These are phyloP conservation scores for Solenodon paradoxus DNA, from an alignment of 2,113 vertebrate species.

Conservation along the genomic window DNA sequence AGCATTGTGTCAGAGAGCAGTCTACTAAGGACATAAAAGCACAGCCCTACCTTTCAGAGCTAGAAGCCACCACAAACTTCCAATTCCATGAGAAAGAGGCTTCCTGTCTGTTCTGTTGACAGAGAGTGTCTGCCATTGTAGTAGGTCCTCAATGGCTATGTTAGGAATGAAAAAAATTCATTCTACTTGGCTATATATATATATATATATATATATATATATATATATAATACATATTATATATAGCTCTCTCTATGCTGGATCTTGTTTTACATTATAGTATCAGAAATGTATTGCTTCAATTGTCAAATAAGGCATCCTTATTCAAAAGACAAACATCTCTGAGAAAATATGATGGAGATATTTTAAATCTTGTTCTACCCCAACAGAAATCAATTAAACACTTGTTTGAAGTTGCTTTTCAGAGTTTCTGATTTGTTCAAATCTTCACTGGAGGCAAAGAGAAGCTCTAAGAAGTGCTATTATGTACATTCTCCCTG, in stretches of 20 bases:
- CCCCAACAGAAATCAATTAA: neutral
- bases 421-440: neutral
- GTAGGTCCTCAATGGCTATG: neutral
- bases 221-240: no score
- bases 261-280: neutral
- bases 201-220: no score
- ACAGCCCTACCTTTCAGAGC: neutral
- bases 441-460: neutral
- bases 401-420: neutral
- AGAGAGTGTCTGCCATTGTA: neutral
- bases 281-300: neutral
- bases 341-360: neutral
- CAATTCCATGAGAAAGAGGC: neutral
- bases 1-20: neutral
- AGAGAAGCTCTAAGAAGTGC: neutral
- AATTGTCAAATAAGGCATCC: neutral
- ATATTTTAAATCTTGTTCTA: neutral
- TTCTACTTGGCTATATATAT: neutral
- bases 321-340: neutral
- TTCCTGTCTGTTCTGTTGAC: neutral
- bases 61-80: neutral
- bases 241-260: fast-evolving
- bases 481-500: no score
- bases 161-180: neutral
- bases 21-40: neutral